Evolutionary conservation across 2,797 vertebrate genomes (phyloP).

Genomic region (Syngnathus rostellatus): DNA sequence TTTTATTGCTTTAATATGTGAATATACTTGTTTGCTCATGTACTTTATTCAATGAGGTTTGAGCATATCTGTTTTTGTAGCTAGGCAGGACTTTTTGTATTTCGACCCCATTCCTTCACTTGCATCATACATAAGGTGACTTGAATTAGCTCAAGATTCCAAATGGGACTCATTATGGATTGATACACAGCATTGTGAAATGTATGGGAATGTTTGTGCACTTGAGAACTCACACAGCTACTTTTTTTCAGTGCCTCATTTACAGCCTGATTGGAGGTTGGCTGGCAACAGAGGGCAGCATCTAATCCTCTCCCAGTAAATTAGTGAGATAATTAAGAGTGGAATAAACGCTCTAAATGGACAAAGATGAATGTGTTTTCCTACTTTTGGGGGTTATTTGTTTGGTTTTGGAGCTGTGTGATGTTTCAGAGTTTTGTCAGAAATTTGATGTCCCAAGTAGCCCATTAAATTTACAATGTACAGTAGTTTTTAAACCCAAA

Average conservation of each 20-base stretch:
- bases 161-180: background rate
- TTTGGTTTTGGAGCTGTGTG: conserved; percentile 24
- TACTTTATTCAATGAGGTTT: too few relatives aligned
- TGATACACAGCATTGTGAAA: background rate
- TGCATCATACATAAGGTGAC: background rate
- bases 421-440: conserved; percentile 17
- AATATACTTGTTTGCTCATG: too few relatives aligned
- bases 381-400: conserved; percentile 30
- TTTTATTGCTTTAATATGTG: too few relatives aligned
- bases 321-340: conserved; percentile 66
- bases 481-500: background rate
- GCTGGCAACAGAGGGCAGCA: conserved; percentile 50
- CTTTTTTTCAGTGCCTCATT: conserved; percentile 49
- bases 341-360: conserved; percentile 53
- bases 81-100: too few relatives aligned
- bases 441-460: background rate
- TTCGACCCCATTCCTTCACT: too few relatives aligned
- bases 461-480: background rate
- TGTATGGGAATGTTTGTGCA: background rate
- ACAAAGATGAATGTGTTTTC: conserved; percentile 31
- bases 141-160: background rate
- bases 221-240: background rate
- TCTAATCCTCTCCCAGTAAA: conserved; percentile 66
- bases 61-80: too few relatives aligned
- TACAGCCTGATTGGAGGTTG: conserved; percentile 63